A percentile compares a stretch with the other conserved stretches of the same genome.
Conservation (phyloP, 2,797 vertebrate genomes). For the Rallus crepitans region DNA sequence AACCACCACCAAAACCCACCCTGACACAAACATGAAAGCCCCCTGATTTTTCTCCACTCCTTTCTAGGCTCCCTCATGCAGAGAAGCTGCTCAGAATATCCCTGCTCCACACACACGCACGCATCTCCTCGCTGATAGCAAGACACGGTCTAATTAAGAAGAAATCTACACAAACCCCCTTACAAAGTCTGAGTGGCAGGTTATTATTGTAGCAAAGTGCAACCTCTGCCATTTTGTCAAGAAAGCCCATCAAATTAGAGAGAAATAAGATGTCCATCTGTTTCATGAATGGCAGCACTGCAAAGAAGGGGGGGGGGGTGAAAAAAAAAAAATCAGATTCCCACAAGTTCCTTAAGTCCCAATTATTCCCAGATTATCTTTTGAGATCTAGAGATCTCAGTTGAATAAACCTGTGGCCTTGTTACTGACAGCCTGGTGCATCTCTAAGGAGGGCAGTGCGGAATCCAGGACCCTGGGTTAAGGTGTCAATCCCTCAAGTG, state of each 20-base stretch:
- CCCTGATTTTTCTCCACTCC: neutral
- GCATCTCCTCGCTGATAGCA: neutral
- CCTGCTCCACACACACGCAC: neutral
- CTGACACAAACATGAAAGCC: neutral
- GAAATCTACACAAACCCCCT: conserved; percentile 56
- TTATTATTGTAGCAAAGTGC: conserved; percentile 78
- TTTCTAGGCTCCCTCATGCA: conserved; percentile 29
- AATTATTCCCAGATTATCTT: conserved; percentile 98
- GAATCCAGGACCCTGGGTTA: conserved; percentile 87
- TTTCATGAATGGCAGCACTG: conserved; percentile 80
- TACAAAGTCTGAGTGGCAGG: conserved; percentile 83
- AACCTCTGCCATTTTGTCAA: conserved; percentile 75
- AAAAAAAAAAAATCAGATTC: conserved; percentile 79
- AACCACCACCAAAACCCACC: neutral
- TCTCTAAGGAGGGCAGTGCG: conserved; percentile 85
- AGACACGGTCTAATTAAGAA: conserved; percentile 64
- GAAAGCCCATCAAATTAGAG: conserved; percentile 80
- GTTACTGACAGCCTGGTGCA: conserved; percentile 91
- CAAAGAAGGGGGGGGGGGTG: neutral
- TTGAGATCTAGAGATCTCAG: conserved; percentile 88
- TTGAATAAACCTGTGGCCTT: conserved; percentile 89
- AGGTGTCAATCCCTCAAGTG: conserved; percentile 86
- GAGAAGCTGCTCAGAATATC: neutral
- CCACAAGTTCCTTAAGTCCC: conserved; percentile 88
- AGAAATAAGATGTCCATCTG: conserved; percentile 88